Conservation (phyloP, 64 coral and sea anemone genomes). For the Exaiptasia diaphana region DNA sequence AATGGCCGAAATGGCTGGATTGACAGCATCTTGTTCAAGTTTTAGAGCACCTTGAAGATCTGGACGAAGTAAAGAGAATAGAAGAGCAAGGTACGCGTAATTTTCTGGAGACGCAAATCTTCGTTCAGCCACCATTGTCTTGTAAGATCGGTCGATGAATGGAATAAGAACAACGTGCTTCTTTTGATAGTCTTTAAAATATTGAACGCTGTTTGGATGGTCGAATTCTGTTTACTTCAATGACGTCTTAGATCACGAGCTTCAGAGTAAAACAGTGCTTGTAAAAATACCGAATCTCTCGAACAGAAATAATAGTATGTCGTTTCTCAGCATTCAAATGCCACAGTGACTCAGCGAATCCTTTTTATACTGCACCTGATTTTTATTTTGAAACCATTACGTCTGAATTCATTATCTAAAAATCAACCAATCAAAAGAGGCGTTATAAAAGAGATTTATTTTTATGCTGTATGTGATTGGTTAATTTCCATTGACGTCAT, state of each 20-base stretch:
- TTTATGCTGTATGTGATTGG: slow-evolving; percentile 17
- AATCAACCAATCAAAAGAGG: neutral
- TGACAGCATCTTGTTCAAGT: slow-evolving; percentile 27
- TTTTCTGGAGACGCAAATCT: slow-evolving; percentile 27
- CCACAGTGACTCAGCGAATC: slow-evolving; percentile 43
- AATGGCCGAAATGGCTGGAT: neutral
- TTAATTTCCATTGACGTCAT: slow-evolving; percentile 27
- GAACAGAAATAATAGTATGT: no score
- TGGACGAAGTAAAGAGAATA: slow-evolving; percentile 61
- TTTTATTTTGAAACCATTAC: slow-evolving; percentile 25
- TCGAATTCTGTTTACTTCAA: neutral
- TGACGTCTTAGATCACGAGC: neutral
- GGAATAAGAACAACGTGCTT: neutral
- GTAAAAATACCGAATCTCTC: no score
- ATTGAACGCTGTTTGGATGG: neutral
- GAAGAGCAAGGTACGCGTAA: slow-evolving; percentile 42
- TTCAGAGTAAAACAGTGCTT: neutral
- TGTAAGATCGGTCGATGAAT: neutral
- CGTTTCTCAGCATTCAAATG: no score
- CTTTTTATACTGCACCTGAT: neutral
- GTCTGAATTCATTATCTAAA: neutral
- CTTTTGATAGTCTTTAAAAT: neutral
- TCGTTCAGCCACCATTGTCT: slow-evolving; percentile 24
- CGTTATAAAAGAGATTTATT: neutral
- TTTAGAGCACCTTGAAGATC: slow-evolving; percentile 56